Evolutionary conservation across 92 coral and sea anemone species (phyloP).

Genomic region (Epizoanthus scotinus): DNA sequence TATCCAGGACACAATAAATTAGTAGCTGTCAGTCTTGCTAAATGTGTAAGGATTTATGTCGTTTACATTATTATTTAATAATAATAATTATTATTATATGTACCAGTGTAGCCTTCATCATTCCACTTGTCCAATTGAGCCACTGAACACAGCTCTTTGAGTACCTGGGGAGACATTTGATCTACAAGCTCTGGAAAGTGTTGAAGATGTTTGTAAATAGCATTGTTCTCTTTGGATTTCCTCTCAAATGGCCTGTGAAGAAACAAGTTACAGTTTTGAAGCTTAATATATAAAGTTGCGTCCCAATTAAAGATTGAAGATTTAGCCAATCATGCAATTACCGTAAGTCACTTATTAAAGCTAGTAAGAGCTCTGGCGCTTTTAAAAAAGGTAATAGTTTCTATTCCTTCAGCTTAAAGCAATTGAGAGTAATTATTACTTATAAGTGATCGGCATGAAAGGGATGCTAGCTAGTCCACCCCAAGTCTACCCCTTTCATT

Average conservation of each 20-base stretch:
- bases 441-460: too few species aligned
- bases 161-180: constrained; percentile 62
- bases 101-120: constrained; percentile 87
- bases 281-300: too few species aligned
- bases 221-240: constrained; percentile 83
- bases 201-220: constrained; percentile 79
- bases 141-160: constrained; percentile 81
- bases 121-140: constrained; percentile 89
- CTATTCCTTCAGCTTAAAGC: too few species aligned
- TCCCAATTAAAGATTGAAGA: not conserved
- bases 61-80: too few species aligned
- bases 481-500: too few species aligned
- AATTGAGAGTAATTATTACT: too few species aligned
- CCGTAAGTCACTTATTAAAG: not conserved
- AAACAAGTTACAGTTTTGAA: not conserved
- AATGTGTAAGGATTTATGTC: too few species aligned
- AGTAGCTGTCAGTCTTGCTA: too few species aligned
- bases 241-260: constrained; percentile 91
- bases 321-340: not conserved
- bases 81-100: too few species aligned
- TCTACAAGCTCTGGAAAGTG: constrained; percentile 75
- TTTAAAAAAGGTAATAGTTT: too few species aligned
- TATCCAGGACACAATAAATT: too few species aligned
- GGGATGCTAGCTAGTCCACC: too few species aligned
- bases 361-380: not conserved